These are phyloP conservation scores for Ichneumoninae sp. DNA, from an alignment of 2,888 invertebrate species.

Conservation along the genomic window DNA sequence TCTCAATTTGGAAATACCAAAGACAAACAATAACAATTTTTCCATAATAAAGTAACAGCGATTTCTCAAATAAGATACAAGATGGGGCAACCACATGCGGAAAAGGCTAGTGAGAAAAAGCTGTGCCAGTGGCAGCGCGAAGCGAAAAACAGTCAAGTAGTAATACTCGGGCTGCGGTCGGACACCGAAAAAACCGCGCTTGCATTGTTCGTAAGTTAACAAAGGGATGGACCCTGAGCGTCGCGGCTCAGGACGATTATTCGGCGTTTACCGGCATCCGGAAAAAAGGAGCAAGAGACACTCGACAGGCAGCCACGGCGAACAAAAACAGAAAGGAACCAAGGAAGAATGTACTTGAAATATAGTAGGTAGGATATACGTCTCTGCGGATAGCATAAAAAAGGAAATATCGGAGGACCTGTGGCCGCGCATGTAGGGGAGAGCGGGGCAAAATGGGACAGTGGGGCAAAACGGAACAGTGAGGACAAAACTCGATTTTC, in stretches of 20 bases:
- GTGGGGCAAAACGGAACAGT: no score
- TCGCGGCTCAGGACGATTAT: slow-evolving; percentile 75
- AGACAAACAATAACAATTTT: neutral
- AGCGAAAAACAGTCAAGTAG: slow-evolving; percentile 70
- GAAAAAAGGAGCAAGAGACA: slow-evolving; percentile 57
- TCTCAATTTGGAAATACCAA: neutral
- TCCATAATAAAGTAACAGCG: neutral
- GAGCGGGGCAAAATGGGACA: no score
- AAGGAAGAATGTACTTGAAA: slow-evolving; percentile 52
- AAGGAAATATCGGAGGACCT: neutral
- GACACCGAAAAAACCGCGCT: slow-evolving; percentile 65
- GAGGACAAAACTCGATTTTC: no score
- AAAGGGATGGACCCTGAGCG: slow-evolving; percentile 74
- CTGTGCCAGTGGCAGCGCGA: slow-evolving; percentile 34
- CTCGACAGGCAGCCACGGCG: slow-evolving; percentile 51
- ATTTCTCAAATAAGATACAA: slow-evolving; percentile 54
- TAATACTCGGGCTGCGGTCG: slow-evolving; percentile 70
- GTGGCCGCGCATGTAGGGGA: neutral
- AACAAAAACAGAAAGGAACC: slow-evolving; percentile 58
- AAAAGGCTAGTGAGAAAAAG: slow-evolving; percentile 48
- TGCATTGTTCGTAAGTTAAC: slow-evolving; percentile 79
- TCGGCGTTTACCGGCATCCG: slow-evolving; percentile 76
- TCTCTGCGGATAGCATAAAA: neutral
- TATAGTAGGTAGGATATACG: slow-evolving; percentile 37
- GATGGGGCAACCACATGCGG: slow-evolving; percentile 48